These are phyloP conservation scores for Syrphus vitripennis DNA, from an alignment of 2,888 invertebrate species.

Conservation along the genomic window DNA sequence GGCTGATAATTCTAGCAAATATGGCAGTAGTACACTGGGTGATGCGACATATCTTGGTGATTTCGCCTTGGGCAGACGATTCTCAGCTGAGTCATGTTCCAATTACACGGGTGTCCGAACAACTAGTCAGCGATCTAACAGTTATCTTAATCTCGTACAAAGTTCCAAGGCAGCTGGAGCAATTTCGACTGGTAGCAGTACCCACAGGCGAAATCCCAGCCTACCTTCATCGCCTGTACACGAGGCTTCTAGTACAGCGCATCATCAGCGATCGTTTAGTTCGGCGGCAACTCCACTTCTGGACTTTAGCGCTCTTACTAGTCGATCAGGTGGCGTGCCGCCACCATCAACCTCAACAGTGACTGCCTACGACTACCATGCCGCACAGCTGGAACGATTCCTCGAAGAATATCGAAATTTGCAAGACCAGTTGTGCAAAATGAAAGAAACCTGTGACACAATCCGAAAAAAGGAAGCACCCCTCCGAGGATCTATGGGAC, in stretches of 20 bases:
- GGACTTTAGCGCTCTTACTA: slow-evolving; percentile 77
- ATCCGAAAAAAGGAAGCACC: slow-evolving; percentile 82
- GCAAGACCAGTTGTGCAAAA: slow-evolving; percentile 89
- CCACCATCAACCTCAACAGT: slow-evolving; percentile 81
- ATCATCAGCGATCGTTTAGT: slow-evolving; percentile 79
- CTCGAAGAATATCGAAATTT: slow-evolving; percentile 90
- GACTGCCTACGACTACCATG: slow-evolving; percentile 88
- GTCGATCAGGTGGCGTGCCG: slow-evolving; percentile 73
- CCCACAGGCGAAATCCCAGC: slow-evolving; percentile 83
- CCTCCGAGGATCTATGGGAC: slow-evolving; percentile 76
- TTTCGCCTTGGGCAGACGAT: slow-evolving; percentile 81
- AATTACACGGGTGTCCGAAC: slow-evolving; percentile 78
- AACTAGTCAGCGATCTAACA: slow-evolving; percentile 83
- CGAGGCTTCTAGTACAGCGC: slow-evolving; percentile 73
- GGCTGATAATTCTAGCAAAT: slow-evolving; percentile 84
- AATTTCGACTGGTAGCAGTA: slow-evolving; percentile 26
- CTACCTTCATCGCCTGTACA: slow-evolving; percentile 86
- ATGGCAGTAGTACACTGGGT: slow-evolving; percentile 86
- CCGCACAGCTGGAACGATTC: slow-evolving; percentile 90
- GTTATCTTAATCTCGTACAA: slow-evolving; percentile 86
- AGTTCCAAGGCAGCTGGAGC: slow-evolving; percentile 74
- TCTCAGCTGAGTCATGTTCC: slow-evolving; percentile 82
- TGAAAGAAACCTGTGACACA: slow-evolving; percentile 90
- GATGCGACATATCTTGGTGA: slow-evolving; percentile 85
- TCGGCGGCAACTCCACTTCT: slow-evolving; percentile 79